Evolutionary conservation across 2,113 vertebrate genomes (phyloP), one percentile per base, ranked within the genome.

Genomic region (Ptilonorhynchus violaceus): DNA sequence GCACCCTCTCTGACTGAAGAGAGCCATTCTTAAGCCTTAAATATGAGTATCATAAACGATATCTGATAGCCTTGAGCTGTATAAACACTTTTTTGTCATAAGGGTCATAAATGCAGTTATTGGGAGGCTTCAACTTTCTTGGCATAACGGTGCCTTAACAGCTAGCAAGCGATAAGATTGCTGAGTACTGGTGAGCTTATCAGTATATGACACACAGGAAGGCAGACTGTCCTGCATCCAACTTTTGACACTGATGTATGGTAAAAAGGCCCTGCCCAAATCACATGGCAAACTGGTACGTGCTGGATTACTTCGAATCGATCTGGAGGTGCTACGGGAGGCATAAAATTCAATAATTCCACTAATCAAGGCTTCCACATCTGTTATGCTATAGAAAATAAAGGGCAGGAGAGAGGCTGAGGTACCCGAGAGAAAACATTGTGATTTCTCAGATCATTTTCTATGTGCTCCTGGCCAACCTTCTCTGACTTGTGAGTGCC

Each of bases 221-320:
- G 22, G 28, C 31, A 67, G 50, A 12, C 18, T 50, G 2, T 21
- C 63, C 46, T 22, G 11, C 0, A 0, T 33, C 39, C 50, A 5
- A 1, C 59, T 39, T 56, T 9, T 27, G n/a, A 47, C 37, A 15
- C 2, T 7, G 42, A 1, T 41, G 28, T 44, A 31, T 22, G 41
- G 27, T 20, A 15, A 30, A 30, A 35, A 77, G 49, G 10, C 35
- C 68, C 49, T 66, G 68, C 68, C 63, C 33, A 37, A 59, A 22
- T 21, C 63, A 30, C 46, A 10, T 0, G 15, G 50, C 50, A 60
- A 52, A 56, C 10, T 49, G 55, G 11, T 22, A 19, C 3, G 0
- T 25, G 44, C 37, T 74, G 46, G 13, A 19, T 52, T 13, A 35
- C 39, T 46, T 78, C 11, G 3, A 28, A 30, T 59, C 37, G 14